phyloP scores from a whole-genome alignment of 1,140 invertebrate species.

The Drosophila busckii region DNA sequence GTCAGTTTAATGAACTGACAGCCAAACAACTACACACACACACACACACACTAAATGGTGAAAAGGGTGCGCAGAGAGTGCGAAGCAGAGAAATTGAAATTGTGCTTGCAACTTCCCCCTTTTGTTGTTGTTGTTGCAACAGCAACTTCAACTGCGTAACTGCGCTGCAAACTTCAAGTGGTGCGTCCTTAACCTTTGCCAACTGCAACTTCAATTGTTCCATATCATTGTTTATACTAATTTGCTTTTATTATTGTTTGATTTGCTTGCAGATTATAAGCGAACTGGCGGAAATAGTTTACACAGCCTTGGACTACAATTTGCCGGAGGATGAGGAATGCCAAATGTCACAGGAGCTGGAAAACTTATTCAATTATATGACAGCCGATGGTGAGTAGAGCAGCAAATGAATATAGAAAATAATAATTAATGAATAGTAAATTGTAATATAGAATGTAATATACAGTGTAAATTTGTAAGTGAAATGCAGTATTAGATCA shows the following conservation, averaged over 20 bases:
- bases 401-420: neutral
- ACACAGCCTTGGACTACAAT: constrained; percentile 92
- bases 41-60: neutral
- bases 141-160: too few species aligned
- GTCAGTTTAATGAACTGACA: constrained; percentile 73
- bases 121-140: too few species aligned
- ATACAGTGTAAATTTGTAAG: too few species aligned
- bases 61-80: neutral
- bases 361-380: constrained; percentile 91
- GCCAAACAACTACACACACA: constrained; percentile 1
- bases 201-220: constrained; percentile 4
- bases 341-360: constrained; percentile 90
- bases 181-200: constrained; percentile 46
- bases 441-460: neutral
- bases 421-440: constrained; percentile 6
- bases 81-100: constrained; percentile 8
- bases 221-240: constrained; percentile 14
- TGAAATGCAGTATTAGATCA: too few species aligned
- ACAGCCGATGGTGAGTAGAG: constrained; percentile 82
- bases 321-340: constrained; percentile 90
- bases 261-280: constrained; percentile 85
- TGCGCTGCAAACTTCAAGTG: constrained; percentile 21
- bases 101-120: too few species aligned
- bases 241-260: neutral
- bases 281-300: constrained; percentile 90